Evolutionary conservation across 2,113 vertebrate species (phyloP), one percentile per base, ranked within the genome.

Genomic region (Melospiza melodia): DNA sequence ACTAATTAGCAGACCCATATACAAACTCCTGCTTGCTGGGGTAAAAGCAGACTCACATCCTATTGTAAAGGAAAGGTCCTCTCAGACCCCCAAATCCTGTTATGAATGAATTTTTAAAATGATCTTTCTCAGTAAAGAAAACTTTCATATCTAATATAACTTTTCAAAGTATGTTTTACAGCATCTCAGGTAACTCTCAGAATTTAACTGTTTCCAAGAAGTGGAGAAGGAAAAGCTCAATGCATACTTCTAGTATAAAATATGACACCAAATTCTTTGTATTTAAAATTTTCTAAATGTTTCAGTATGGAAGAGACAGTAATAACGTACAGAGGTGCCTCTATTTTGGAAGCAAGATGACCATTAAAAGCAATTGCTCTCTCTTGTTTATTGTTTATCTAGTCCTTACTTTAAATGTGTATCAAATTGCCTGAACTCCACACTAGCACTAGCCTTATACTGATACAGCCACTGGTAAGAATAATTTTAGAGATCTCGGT

Each of bases 1-100:
- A 96, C 97, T 98, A 98, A 98, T 98, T 98, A 98, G 96, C 91
- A 95, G 95, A 78, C 85, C 77, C 91, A 83, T 90, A 96, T 61
- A 97, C 89, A 96, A 95, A 93, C 55, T 68, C 84, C 75, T 94
- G n/a, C 87, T 96, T 94, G 91, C 43, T 93, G 91, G 91, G 59
- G 66, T 68, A 80, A 92, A 87, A 91, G 71, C 15, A 90, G 84
- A 95, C 84, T 94, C 92, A 85, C 76, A 90, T 75, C 91, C 89
- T 81, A 90, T 51, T 80, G 73, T 79, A 93, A 78, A 93, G 65
- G 48, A 67, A 95, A 71, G 0, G 0, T 81, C n/a, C 55, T 51
- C 20, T 43, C 61, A 85, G 57, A 61, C 14, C 23, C 67, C 55
- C 2, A 90, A 88, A 96, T 24, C 33, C 51, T 46, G 54, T 54